Evolutionary conservation across 2,888 invertebrate genomes (phyloP).

Genomic region (Carpatolechia fugitivella): DNA sequence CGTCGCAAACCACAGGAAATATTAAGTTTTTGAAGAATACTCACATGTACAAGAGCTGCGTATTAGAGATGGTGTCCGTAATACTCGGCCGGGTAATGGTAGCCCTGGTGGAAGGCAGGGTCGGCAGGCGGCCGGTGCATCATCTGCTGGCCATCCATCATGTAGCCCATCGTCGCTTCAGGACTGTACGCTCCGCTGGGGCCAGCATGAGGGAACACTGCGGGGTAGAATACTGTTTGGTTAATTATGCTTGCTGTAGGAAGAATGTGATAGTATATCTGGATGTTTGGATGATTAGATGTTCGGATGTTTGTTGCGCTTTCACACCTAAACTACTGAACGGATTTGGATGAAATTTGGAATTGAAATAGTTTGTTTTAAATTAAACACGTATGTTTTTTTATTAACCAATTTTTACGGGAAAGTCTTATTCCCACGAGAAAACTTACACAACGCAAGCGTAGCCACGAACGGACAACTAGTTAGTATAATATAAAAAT

Average conservation of each 20-base stretch:
- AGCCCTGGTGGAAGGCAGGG: conserved; percentile 96
- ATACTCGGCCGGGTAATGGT: conserved; percentile 95
- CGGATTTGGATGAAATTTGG: too few species aligned
- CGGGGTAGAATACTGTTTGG: conserved; percentile 73
- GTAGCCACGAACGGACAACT: too few species aligned
- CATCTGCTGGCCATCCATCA: conserved; percentile 99
- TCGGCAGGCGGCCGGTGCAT: conserved; percentile 97
- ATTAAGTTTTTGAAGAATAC: conserved; percentile 41
- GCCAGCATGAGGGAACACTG: conserved; percentile 96
- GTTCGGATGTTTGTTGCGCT: too few species aligned
- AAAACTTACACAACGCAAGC: too few species aligned
- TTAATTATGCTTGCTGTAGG: conserved; percentile 65
- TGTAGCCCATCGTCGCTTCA: conserved; percentile 97
- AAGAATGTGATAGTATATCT: too few species aligned
- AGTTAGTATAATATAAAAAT: too few species aligned
- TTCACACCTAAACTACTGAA: too few species aligned
- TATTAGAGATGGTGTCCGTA: conserved; percentile 95
- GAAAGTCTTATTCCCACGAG: too few species aligned
- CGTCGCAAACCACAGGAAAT: conserved; percentile 83
- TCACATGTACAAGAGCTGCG: conserved; percentile 67
- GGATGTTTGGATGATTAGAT: too few species aligned
- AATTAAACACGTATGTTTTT: too few species aligned
- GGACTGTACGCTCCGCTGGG: conserved; percentile 98
- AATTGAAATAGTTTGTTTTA: too few species aligned
- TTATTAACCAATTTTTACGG: too few species aligned